These are phyloP conservation scores for Pelochelys cantorii DNA, from an alignment of 2,797 vertebrate species.

Conservation along the genomic window DNA sequence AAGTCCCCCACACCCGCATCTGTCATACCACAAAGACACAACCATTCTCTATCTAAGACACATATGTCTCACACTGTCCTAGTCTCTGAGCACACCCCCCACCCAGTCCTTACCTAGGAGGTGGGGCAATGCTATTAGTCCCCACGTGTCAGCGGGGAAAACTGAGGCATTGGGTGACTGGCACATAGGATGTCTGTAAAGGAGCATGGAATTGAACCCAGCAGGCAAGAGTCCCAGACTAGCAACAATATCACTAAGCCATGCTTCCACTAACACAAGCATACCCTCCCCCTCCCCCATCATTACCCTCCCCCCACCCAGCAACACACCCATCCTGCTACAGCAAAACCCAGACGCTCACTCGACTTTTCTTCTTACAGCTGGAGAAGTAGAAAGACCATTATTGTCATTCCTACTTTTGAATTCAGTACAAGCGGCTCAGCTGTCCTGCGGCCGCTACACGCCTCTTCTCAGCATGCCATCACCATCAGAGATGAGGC, in stretches of 20 bases:
- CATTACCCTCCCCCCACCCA: not conserved
- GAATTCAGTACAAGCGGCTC: not conserved
- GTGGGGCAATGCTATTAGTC: not conserved
- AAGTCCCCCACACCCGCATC: fast-evolving
- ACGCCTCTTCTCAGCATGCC: not conserved
- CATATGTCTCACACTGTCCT: not conserved
- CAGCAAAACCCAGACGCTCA: not conserved
- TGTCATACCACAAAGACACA: not conserved
- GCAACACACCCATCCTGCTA: not conserved
- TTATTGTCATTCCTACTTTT: not conserved
- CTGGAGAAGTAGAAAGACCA: not conserved
- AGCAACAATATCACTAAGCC: not conserved
- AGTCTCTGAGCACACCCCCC: not conserved
- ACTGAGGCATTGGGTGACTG: not conserved
- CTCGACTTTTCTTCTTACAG: not conserved
- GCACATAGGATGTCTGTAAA: not conserved
- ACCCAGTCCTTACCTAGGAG: not conserved
- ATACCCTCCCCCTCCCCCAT: not conserved
- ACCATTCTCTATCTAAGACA: not conserved
- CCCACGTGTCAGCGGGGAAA: not conserved
- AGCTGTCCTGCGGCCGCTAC: not conserved
- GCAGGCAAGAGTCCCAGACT: not conserved
- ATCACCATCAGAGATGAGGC: not conserved
- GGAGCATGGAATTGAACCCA: not conserved
- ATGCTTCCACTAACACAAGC: not conserved